Evolutionary conservation across 1,140 invertebrate genomes (phyloP).

Genomic region (Ptiloglossa arizonensis): DNA sequence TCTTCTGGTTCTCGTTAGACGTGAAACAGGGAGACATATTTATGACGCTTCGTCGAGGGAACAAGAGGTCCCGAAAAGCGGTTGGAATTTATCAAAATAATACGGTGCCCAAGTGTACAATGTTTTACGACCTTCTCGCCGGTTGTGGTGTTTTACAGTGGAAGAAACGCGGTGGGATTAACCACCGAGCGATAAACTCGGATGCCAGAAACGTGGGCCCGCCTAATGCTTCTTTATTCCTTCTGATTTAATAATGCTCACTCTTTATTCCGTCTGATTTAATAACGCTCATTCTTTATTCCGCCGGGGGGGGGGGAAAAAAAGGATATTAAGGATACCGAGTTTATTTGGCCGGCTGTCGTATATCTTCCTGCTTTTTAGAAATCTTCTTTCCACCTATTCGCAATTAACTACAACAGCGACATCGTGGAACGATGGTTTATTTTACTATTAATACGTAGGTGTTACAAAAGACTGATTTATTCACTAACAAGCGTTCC

Average conservation of each 20-base stretch:
- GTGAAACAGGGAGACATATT: background rate
- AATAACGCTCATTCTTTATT: constrained; percentile 14
- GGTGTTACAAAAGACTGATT: no score
- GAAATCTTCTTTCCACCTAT: no score
- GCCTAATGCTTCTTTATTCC: constrained; percentile 41
- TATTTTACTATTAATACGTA: no score
- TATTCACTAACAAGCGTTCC: no score
- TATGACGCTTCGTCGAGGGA: background rate
- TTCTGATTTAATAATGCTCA: constrained; percentile 39
- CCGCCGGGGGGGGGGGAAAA: background rate
- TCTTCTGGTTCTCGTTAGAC: background rate
- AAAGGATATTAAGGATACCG: background rate
- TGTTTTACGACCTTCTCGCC: constrained; percentile 2
- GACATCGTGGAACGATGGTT: no score
- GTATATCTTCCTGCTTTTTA: constrained; percentile 17
- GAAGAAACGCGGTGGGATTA: constrained; percentile 1
- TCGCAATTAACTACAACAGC: background rate
- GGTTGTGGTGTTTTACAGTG: background rate
- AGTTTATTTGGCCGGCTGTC: constrained; percentile 7
- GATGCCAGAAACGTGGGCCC: background rate
- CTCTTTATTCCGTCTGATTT: constrained; percentile 25
- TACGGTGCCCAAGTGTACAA: background rate
- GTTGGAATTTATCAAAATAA: constrained; percentile 26
- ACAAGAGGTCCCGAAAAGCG: background rate
- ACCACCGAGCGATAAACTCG: background rate